Conservation (phyloP, 2,888 invertebrate species). For the Drosophila fulvimacula region DNA sequence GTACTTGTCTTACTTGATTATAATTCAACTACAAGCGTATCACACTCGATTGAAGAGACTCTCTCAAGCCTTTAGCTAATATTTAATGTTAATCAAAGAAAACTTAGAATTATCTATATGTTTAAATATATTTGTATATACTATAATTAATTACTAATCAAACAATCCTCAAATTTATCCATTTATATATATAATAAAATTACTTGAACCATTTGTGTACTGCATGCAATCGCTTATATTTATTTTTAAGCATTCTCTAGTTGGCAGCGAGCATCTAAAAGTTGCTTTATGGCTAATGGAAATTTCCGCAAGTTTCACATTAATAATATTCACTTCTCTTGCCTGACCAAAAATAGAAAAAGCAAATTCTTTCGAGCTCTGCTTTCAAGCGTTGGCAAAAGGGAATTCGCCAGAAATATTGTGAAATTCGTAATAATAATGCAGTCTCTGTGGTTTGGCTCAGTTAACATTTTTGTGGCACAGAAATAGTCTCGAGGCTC, state of each 20-base stretch:
- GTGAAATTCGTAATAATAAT: conserved; percentile 27
- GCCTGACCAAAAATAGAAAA: conserved; percentile 10
- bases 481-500: conserved; percentile 23
- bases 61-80: too few species aligned
- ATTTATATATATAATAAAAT: too few species aligned
- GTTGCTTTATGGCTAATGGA: neutral
- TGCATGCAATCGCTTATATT: too few species aligned
- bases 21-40: too few species aligned
- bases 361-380: conserved; percentile 3
- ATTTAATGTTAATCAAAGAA: too few species aligned
- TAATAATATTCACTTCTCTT: neutral
- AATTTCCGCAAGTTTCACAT: conserved; percentile 1
- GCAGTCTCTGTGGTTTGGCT: conserved; percentile 8
- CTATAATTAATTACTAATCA: too few species aligned
- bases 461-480: conserved; percentile 36
- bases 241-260: neutral
- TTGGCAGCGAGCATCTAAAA: neutral
- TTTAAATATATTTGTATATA: too few species aligned
- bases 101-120: too few species aligned
- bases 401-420: conserved; percentile 64
- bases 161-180: too few species aligned
- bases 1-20: too few species aligned
- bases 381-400: conserved; percentile 42
- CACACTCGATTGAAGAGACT: too few species aligned
- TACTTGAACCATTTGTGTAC: neutral